A percentile compares a stretch with the other conserved stretches of the same genome.
phyloP scores from a whole-genome alignment of 2,113 vertebrate species.

The Serilophus lunatus region DNA sequence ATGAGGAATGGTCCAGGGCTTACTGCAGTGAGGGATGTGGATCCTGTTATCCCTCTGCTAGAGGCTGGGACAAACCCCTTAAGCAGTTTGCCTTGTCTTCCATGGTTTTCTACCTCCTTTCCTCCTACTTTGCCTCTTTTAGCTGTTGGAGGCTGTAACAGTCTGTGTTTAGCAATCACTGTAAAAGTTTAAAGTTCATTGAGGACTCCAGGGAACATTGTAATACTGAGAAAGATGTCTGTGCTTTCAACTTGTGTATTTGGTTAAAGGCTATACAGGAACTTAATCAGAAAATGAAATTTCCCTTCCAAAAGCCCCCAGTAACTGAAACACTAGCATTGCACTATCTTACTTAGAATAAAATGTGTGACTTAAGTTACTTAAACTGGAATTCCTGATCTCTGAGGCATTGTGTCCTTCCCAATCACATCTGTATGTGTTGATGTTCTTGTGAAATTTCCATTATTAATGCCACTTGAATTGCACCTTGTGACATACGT shows the following conservation, averaged over 20 bases:
- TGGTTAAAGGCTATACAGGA: not conserved
- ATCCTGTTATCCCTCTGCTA: not conserved
- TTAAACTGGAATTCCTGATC: not conserved
- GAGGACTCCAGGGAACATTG: not conserved
- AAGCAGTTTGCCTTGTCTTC: not conserved
- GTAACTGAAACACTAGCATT: not conserved
- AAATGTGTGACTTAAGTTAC: not conserved
- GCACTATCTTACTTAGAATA: not conserved
- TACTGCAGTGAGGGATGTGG: fast-evolving
- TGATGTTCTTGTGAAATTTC: not conserved
- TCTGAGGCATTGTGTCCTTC: not conserved
- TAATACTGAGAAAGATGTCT: not conserved
- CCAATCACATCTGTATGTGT: not conserved
- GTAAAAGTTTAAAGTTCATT: not conserved
- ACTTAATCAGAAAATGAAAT: not conserved
- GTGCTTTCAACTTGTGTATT: not conserved
- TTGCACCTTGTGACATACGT: not conserved
- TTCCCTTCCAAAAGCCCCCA: not conserved
- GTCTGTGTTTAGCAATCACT: not conserved
- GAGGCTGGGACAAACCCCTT: not conserved
- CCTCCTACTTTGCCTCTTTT: not conserved
- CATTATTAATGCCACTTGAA: not conserved
- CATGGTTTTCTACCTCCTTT: not conserved
- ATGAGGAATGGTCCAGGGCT: not conserved
- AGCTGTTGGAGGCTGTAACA: not conserved